These are phyloP conservation scores for Aphelenchoides fujianensis DNA, from an alignment of 1,140 invertebrate genomes.

Conservation along the genomic window DNA sequence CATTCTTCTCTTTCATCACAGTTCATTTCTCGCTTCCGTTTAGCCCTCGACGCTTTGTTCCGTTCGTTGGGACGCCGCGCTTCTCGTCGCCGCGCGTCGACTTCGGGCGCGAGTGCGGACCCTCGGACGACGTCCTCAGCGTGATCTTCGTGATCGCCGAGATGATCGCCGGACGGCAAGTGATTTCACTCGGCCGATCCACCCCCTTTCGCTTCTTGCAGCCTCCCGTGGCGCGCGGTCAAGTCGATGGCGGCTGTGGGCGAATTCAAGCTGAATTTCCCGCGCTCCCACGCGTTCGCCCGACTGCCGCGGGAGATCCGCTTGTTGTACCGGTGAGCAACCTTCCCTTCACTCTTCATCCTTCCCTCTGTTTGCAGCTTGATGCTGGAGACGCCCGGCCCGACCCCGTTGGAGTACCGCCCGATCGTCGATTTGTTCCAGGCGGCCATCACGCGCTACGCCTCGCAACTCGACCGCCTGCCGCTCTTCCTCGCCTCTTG, in stretches of 20 bases:
- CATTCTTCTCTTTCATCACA: background rate
- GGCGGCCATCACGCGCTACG: background rate
- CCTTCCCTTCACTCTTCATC: too few relatives aligned
- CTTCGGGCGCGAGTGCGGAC: conserved; percentile 21
- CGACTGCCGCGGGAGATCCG: conserved; percentile 28
- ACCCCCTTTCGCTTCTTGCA: background rate
- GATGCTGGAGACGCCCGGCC: conserved; percentile 4
- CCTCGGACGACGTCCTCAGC: conserved; percentile 32
- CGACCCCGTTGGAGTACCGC: conserved; percentile 9
- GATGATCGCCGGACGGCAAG: conserved; percentile 30
- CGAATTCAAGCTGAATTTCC: background rate
- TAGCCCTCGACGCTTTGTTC: conserved; percentile 19
- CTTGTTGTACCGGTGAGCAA: conserved; percentile 35
- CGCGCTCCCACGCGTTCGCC: conserved; percentile 20
- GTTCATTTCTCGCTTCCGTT: too few relatives aligned
- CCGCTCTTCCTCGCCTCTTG: conserved; percentile 4
- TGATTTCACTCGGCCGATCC: too few relatives aligned
- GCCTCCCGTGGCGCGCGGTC: conserved; percentile 35
- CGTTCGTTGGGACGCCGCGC: conserved; percentile 26
- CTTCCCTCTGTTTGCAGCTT: background rate
- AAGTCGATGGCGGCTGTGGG: background rate
- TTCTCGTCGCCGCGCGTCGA: conserved; percentile 25
- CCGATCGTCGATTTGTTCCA: conserved; percentile 9
- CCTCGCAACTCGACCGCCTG: background rate
- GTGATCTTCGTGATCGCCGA: conserved; percentile 35